Base-by-base conservation (phyloP, 2,113 vertebrate species). In the Scopus umbretta region DNA sequence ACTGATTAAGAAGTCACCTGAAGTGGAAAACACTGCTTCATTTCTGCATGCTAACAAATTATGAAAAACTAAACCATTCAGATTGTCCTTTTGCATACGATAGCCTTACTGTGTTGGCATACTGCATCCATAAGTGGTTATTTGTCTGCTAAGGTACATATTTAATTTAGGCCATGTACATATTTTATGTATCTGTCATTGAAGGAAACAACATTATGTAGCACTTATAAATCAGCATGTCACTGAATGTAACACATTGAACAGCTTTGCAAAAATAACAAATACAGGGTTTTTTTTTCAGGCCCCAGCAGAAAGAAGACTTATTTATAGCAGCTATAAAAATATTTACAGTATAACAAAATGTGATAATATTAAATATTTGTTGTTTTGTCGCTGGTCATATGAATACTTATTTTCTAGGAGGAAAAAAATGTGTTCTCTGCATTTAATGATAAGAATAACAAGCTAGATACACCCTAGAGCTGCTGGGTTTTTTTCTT, bases 1-100 rank as follows among this genome's bases (percentile, higher is more conserved):
- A 26, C 81, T 96, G 93, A 94, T 92, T 92, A 92, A 93, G 88
- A 83, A 96, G 91, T 88, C 90, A 93, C 53, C 72, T 95, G 90
- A 95, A 95, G 92, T 95, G 80, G 89, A 85, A 97, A 95, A 91
- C 66, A 81, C 25, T 89, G 78, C 58, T 92, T 89, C 62, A 38
- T 95, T 95, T 94, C 65, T 91, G 65, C 84, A 76, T 66, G 55
- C 42, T 94, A 92, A 88, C 62, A 89, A 66, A 76, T 94, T 18
- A 29, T 10, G 17, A 70, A 87, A 85, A 94, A 20, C 23, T 23
- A 56, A 94, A 80, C 36, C 18, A 40, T 76, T 82, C 23, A 80
- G 15, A 38, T 53, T 80, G 50, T 66, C 90, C 50, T 82, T 85
- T 72, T 59, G 32, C 40, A 32, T 58, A 40, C 1, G 6, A 52